Conservation (phyloP, 2,113 vertebrate genomes). For the Centropristis striata region DNA sequence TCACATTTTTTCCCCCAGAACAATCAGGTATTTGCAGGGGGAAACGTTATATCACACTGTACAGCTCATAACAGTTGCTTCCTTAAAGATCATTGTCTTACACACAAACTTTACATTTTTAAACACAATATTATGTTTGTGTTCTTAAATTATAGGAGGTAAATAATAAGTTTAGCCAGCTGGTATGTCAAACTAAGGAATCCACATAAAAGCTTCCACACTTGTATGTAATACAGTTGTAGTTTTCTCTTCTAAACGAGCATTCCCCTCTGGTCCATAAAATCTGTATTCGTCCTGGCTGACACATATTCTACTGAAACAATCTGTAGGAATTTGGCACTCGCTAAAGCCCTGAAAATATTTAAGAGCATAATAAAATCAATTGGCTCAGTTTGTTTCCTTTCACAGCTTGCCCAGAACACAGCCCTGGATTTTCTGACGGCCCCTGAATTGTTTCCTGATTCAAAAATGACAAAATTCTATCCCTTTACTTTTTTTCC, state of each 20-base stretch:
- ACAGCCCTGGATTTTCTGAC: background rate
- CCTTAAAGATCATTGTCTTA: too few relatives aligned
- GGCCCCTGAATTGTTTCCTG: slow-evolving; percentile 8
- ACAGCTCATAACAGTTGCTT: too few relatives aligned
- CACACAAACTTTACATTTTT: too few relatives aligned
- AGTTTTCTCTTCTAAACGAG: background rate
- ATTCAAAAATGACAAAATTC: slow-evolving; percentile 2
- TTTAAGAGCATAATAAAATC: slow-evolving; percentile 9
- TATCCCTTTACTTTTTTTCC: background rate
- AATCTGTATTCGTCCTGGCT: slow-evolving; percentile 7
- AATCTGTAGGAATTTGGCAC: background rate
- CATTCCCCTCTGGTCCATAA: background rate
- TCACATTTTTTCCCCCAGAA: too few relatives aligned
- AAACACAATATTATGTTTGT: background rate
- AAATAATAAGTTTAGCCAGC: background rate
- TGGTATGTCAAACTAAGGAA: background rate
- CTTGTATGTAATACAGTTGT: background rate
- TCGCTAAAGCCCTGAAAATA: background rate
- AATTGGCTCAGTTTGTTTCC: slow-evolving; percentile 14
- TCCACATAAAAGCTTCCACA: slow-evolving; percentile 3
- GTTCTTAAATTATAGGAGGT: background rate
- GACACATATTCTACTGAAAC: background rate
- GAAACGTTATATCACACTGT: too few relatives aligned
- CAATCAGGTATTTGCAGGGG: too few relatives aligned
- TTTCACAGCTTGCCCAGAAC: slow-evolving; percentile 1